These are phyloP conservation scores for Apantesis nais DNA, from an alignment of 2,888 invertebrate species.

Conservation along the genomic window DNA sequence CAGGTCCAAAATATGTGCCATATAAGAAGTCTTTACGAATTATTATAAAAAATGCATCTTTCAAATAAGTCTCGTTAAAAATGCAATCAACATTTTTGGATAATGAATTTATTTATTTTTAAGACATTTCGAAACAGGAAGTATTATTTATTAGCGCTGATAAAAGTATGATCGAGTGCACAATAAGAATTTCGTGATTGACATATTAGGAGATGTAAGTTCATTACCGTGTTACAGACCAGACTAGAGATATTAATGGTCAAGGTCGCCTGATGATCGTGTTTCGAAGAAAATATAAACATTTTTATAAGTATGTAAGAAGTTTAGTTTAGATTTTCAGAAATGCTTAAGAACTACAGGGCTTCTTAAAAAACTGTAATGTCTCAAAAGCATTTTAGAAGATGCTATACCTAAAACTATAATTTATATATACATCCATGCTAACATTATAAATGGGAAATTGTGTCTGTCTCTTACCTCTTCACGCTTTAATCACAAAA, in stretches of 20 bases:
- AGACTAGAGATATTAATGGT: constrained; percentile 18
- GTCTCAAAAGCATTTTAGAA: too few relatives aligned
- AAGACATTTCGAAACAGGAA: constrained; percentile 20
- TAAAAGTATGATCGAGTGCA: constrained; percentile 21
- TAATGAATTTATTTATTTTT: background rate
- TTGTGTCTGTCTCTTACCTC: too few relatives aligned
- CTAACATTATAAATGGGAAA: too few relatives aligned
- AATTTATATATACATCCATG: too few relatives aligned
- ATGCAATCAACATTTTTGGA: background rate
- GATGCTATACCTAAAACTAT: too few relatives aligned
- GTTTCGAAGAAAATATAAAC: background rate
- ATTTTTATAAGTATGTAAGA: background rate
- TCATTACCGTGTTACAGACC: constrained; percentile 6
- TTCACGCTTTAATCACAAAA: too few relatives aligned
- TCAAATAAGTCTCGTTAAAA: background rate
- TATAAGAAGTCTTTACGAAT: too few relatives aligned
- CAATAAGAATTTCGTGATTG: constrained; percentile 30
- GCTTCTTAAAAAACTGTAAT: too few relatives aligned
- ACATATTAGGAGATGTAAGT: constrained; percentile 22
- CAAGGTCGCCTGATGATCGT: constrained; percentile 12
- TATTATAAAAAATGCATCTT: too few relatives aligned
- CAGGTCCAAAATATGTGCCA: too few relatives aligned
- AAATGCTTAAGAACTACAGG: too few relatives aligned
- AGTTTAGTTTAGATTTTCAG: background rate
- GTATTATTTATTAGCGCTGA: constrained; percentile 24